Evolutionary conservation across 2,888 invertebrate genomes (phyloP), one percentile per base, ranked within the genome.

Genomic region (Platypus cylindrus): DNA sequence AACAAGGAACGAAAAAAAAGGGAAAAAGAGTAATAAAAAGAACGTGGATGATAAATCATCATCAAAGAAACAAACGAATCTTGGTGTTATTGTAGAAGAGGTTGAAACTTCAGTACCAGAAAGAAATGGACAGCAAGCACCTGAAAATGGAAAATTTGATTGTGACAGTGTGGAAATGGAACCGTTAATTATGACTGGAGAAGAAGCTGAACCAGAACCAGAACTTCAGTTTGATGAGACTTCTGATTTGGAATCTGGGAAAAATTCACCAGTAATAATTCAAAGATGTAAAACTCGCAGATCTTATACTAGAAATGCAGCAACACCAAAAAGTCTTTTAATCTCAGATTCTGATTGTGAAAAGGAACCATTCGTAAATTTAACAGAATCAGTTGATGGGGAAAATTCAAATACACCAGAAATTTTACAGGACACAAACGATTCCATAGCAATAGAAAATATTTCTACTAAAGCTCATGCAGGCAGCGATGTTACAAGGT

Each of bases 291-390:
- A 43, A 29, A 62, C 62, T 2, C 49, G 62, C n/a, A 47, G 61
- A 12, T 59, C 59, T 3, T 55, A 55, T 32, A 56, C 55, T 2
- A 44, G 59, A 11, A 58, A 59, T 35, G 50, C 59, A 13, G 59
- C 59, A 3, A 60, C 60, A 3, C 60, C 62, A 23, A 59, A 58
- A 44, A 59, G 61, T 3, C 60, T 60, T n/a, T 58, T 54, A 44
- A 30, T 45, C 1, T 14, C 45, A 4, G 52, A 47, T 22, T 37
- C 39, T 3, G 45, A 47, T 12, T 37, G 41, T 2, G 47, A 48
- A 30, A 45, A 45, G 32, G 35, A 18, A 13, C 37, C 40, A 3
- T 30, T 22, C 11, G 7, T 4, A 4, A 14, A 15, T n/a, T 8
- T 12, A n/a, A 3, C 4, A 11, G 28, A 40, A 29, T 28, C 23